Evolutionary conservation across 2,888 invertebrate species (phyloP).

Genomic region (Tetanocera ferruginea): DNA sequence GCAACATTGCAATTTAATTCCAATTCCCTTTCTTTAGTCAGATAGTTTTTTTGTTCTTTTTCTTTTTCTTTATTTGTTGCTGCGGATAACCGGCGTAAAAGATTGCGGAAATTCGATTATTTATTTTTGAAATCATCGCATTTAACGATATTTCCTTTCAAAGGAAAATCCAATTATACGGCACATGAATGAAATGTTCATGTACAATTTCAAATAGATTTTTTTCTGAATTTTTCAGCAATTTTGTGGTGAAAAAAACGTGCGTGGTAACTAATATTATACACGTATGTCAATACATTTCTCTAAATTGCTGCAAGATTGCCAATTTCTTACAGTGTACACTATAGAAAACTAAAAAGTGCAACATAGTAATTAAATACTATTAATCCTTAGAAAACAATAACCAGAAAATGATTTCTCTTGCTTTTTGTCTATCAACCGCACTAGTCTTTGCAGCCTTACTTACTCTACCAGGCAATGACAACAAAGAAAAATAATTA

Average conservation of each 20-base stretch:
- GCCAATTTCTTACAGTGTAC: too few species aligned
- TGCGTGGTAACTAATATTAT: too few species aligned
- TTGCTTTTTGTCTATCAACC: too few species aligned
- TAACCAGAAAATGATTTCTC: neutral
- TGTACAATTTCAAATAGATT: neutral
- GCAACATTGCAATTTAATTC: conserved; percentile 21
- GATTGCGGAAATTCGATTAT: conserved; percentile 64
- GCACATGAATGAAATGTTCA: conserved; percentile 14
- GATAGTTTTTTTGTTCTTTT: neutral
- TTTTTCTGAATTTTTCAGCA: neutral
- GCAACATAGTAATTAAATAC: conserved; percentile 4
- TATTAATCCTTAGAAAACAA: neutral
- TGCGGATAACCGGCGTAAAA: conserved; percentile 43
- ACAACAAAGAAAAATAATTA: conserved; percentile 15
- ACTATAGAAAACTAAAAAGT: too few species aligned
- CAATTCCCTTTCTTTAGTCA: neutral
- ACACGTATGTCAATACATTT: too few species aligned
- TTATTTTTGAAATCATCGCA: conserved; percentile 52
- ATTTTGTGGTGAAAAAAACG: too few species aligned
- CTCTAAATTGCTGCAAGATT: too few species aligned
- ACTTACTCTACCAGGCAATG: neutral
- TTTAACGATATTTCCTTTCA: conserved; percentile 58
- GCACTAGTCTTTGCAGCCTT: neutral
- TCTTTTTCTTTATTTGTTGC: neutral
- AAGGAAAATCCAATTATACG: conserved; percentile 57